Percentiles rank a stretch among this genome's conserved stretches.
phyloP scores from a whole-genome alignment of 1,140 invertebrate species.

The Ostrea edulis region DNA sequence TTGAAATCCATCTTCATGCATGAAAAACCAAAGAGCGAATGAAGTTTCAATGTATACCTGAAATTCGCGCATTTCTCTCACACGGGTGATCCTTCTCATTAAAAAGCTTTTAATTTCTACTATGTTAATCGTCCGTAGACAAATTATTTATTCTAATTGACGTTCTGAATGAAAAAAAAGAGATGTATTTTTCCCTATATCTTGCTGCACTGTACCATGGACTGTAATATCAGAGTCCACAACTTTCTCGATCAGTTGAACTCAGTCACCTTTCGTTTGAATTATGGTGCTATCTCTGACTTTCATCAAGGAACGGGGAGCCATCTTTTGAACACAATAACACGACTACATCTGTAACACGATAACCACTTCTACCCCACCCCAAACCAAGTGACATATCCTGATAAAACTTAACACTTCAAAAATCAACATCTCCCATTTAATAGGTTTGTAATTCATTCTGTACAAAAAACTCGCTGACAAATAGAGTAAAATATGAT shows the following conservation, averaged over 20 bases:
- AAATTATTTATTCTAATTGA: not conserved
- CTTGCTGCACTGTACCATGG: not conserved
- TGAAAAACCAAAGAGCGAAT: not conserved
- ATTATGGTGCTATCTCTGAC: not conserved
- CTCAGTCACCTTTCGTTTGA: not conserved
- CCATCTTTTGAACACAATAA: constrained; percentile 26
- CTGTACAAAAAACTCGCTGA: not conserved
- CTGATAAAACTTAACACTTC: constrained; percentile 12
- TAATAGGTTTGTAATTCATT: constrained; percentile 15
- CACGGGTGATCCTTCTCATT: not conserved
- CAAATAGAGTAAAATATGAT: constrained; percentile 9
- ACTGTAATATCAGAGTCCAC: not conserved
- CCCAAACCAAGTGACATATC: constrained; percentile 9
- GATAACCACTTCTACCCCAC: not conserved
- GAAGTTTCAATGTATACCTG: not conserved
- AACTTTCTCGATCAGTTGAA: not conserved
- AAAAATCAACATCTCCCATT: not conserved
- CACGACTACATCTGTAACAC: not conserved
- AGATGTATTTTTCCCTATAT: not conserved
- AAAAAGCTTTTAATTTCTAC: not conserved
- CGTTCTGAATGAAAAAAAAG: not conserved
- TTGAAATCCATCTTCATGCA: not conserved
- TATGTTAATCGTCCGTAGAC: constrained; percentile 21
- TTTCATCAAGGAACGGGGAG: not conserved
- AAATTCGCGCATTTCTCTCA: not conserved